Conservation (phyloP, 2,113 vertebrate genomes). For the Leucoraja erinaceus region DNA sequence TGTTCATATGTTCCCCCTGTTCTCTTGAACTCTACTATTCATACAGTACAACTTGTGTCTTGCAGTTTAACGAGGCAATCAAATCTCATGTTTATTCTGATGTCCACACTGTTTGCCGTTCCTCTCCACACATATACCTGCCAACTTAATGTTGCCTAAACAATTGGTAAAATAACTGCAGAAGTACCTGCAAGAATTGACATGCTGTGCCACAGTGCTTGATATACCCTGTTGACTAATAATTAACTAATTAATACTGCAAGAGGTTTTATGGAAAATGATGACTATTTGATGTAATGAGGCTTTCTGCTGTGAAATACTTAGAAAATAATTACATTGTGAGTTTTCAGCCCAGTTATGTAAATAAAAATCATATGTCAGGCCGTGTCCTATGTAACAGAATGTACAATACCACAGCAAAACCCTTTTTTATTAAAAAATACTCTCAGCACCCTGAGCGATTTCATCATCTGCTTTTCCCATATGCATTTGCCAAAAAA, state of each 20-base stretch:
- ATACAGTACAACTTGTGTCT: not conserved
- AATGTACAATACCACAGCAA: conserved; percentile 1
- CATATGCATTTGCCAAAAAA: conserved; percentile 1
- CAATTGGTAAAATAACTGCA: not conserved
- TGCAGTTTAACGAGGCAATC: not conserved
- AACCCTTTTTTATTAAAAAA: conserved; percentile 8
- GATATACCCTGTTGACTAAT: not conserved
- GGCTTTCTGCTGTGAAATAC: not conserved
- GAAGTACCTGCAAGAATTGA: not conserved
- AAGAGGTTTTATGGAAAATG: not conserved
- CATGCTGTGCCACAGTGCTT: not conserved
- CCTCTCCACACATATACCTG: not conserved
- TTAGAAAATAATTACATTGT: not conserved
- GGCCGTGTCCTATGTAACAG: not conserved
- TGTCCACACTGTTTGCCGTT: not conserved
- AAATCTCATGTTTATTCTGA: not conserved
- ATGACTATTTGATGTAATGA: not conserved
- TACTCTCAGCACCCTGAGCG: not conserved
- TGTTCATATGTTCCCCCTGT: not conserved
- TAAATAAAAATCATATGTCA: conserved; percentile 24
- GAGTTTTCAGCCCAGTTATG: not conserved
- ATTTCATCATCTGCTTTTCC: conserved; percentile 18
- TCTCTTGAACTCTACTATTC: not conserved
- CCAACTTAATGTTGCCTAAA: not conserved
- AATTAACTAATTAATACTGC: not conserved